Conservation (phyloP, 2,888 invertebrate genomes). For the Nemotelus nigrinus region DNA sequence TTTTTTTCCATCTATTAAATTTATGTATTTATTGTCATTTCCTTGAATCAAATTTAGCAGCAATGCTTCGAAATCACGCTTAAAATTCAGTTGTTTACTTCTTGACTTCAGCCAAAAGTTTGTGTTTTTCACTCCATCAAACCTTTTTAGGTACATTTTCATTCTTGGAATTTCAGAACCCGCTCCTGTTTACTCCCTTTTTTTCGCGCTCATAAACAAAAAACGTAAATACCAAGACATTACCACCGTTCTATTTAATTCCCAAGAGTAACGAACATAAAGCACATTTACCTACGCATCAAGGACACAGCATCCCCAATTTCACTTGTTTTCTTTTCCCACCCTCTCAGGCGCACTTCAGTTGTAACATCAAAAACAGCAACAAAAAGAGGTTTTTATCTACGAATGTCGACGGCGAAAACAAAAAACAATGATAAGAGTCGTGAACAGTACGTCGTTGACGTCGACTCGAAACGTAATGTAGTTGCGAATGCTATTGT, state of each 20-base stretch:
- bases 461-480: neutral
- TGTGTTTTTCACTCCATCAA: too few relatives aligned
- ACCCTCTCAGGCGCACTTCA: neutral
- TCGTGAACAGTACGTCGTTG: neutral
- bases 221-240: neutral
- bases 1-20: too few relatives aligned
- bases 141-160: too few relatives aligned
- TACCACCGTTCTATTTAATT: neutral
- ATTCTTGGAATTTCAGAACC: too few relatives aligned
- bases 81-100: too few relatives aligned
- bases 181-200: too few relatives aligned
- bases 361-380: neutral
- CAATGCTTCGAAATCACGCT: too few relatives aligned
- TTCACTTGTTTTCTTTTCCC: neutral
- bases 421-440: neutral
- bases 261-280: conserved; percentile 14
- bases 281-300: conserved; percentile 34
- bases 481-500: neutral
- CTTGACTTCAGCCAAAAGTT: too few relatives aligned
- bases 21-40: too few relatives aligned
- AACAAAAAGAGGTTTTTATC: conserved; percentile 20
- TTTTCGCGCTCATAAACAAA: too few relatives aligned
- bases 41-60: too few relatives aligned
- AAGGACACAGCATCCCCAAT: conserved; percentile 21
- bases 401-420: neutral